Base-by-base conservation (phyloP, 2,113 vertebrate species). In the Plecotus auritus region DNA sequence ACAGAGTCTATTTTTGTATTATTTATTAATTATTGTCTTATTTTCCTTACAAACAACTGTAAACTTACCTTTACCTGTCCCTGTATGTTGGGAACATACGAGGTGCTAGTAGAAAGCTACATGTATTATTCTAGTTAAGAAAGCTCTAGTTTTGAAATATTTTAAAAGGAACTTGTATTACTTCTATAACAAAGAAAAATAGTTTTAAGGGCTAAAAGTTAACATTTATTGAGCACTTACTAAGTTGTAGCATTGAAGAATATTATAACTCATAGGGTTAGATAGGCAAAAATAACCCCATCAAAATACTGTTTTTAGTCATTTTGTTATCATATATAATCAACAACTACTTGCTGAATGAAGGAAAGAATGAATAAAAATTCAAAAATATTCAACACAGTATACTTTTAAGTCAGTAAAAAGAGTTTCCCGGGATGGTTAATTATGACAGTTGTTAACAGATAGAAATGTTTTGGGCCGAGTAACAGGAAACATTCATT, bases 291-390 rank as follows among this genome's bases (percentile, higher is more conserved):
- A 72, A 80, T 12, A 28, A 45, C 28, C 64, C 30, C 30, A 80
- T 42, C 32, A 54, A 76, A 85, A 86, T 59, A 72, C n/a, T 32
- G 45, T 49, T 49, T 81, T 76, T 70, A 4, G 17, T 69, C 28
- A 76, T 73, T 74, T 78, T 84, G 56, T 56, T 69, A 37, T 87
- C 22, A 72, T 40, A n/a, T 49, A 56, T 35, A 88, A 64, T 76
- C n/a, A 76, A 76, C 66, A 95, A 73, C 45, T 78, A 77, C 61
- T 86, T 95, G 69, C 45, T 90, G 40, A 92, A 30, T n/a, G 18
- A 93, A 59, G 78, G 40, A 84, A 91, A 66, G 35, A 72, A 80
- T 59, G 32, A 66, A 90, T 77, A 66, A 89, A 54, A 37, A 4
- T 66, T 66, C 80, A 30, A 5, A 49, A 94, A 89, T 77, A 42